These are phyloP conservation scores for Anthopleura xanthogrammica DNA, from an alignment of 92 coral and sea anemone species.

Conservation along the genomic window DNA sequence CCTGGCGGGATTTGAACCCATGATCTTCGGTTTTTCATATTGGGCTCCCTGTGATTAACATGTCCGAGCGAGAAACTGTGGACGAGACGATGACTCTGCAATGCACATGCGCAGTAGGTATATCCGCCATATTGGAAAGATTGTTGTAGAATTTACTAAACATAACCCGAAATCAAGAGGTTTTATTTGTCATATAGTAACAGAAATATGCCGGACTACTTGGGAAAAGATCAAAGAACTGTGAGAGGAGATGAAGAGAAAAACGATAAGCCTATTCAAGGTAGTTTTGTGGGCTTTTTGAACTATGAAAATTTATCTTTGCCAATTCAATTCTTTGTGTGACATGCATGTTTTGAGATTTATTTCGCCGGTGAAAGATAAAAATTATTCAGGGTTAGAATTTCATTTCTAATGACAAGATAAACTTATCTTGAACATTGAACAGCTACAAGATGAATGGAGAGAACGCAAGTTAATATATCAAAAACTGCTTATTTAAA, in stretches of 20 bases:
- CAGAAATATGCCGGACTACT: slow-evolving; percentile 89
- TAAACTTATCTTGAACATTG: too few species aligned
- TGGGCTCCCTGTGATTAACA: too few species aligned
- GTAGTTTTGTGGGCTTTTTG: slow-evolving; percentile 31
- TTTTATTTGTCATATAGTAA: background rate
- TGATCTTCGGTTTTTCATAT: too few species aligned
- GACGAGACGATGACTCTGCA: background rate
- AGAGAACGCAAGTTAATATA: too few species aligned
- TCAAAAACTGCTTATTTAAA: too few species aligned
- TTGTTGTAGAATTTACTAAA: background rate
- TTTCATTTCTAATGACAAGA: too few species aligned
- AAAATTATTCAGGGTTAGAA: background rate
- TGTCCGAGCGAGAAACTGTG: too few species aligned
- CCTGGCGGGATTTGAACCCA: too few species aligned
- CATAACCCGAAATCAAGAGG: background rate
- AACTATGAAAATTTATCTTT: background rate
- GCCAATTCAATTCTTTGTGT: background rate
- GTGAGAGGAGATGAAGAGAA: slow-evolving; percentile 76
- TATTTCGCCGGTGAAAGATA: background rate
- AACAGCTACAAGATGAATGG: too few species aligned
- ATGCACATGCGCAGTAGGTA: slow-evolving; percentile 4
- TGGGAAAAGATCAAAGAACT: slow-evolving; percentile 98
- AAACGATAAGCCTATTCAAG: slow-evolving; percentile 98
- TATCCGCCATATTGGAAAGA: slow-evolving; percentile 2
- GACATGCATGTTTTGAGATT: background rate